Conservation (phyloP, 2,888 invertebrate species). For the Saturnia japonica region DNA sequence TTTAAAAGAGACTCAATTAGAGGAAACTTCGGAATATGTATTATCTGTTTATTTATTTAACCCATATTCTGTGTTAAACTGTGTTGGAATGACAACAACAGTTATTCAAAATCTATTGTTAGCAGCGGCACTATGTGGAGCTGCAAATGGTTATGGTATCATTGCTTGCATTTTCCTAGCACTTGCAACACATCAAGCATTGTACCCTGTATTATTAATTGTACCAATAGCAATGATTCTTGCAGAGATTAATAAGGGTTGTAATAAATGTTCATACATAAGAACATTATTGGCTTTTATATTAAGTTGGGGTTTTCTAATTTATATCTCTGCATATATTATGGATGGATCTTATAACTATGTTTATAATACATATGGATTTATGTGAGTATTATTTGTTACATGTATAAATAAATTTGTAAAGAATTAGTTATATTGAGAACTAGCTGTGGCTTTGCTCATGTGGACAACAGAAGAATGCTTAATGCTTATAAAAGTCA, state of each 20-base stretch:
- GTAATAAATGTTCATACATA: slow-evolving; percentile 72
- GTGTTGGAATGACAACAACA: slow-evolving; percentile 94
- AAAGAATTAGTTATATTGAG: not conserved
- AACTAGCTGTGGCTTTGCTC: too few relatives aligned
- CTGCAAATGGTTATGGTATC: slow-evolving; percentile 84
- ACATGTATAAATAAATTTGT: not conserved
- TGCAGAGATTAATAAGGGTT: slow-evolving; percentile 78
- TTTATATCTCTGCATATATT: slow-evolving; percentile 83
- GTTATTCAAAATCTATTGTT: slow-evolving; percentile 93
- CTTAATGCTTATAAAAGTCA: too few relatives aligned
- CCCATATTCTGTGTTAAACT: slow-evolving; percentile 93
- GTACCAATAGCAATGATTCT: slow-evolving; percentile 90
- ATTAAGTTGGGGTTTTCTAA: slow-evolving; percentile 76
- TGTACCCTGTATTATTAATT: slow-evolving; percentile 91
- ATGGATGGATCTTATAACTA: slow-evolving; percentile 85
- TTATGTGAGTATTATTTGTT: slow-evolving; percentile 84
- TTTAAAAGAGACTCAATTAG: slow-evolving; percentile 79
- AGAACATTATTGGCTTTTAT: slow-evolving; percentile 79
- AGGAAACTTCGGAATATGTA: slow-evolving; percentile 86
- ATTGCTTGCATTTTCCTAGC: slow-evolving; percentile 87
- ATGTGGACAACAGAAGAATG: too few relatives aligned
- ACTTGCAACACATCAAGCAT: slow-evolving; percentile 89
- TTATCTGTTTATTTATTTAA: slow-evolving; percentile 92
- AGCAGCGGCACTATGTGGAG: slow-evolving; percentile 86
- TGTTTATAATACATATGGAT: slow-evolving; percentile 88